Evolutionary conservation across 2,888 invertebrate genomes (phyloP), one percentile per base, ranked within the genome.

Genomic region (Amphipoea lucens): DNA sequence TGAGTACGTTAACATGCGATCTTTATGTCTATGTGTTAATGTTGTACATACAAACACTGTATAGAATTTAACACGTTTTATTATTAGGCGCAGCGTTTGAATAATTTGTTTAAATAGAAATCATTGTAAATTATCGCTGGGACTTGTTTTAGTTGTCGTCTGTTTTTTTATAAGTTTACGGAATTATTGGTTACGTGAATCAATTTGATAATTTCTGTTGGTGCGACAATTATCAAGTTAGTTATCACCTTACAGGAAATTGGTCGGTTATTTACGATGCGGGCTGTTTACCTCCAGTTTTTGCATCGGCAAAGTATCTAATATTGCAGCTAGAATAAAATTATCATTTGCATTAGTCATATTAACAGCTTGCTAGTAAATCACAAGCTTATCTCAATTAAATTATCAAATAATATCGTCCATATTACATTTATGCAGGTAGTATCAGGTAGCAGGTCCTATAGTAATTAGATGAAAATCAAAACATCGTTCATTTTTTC

Each of bases 11-110:
- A 88, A 81, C 88, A 79, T 85, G 86, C 84, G 76, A 86, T 85
- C 80, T 87, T 89, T 88, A 87, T 87, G 90, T 83, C 83, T 88
- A 69, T 86, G 88, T 86, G 85, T 84, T 83, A 83, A 82, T 82
- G 79, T 82, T 86, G 79, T 85, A 83, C 72, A 81, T 87, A 87
- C 84, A 85, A 85, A 85, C 84, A 88, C 71, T 73, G 78, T 79
- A 78, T 72, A 87, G 83, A 79, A 82, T 81, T 83, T 78, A 79
- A 76, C 82, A 79, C 78, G 76, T 83, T 81, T 76, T 78, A 87
- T 85, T 85, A 85, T 79, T 75, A 74, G 79, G 78, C 70, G 54
- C 29, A 73, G 80, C 76, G 74, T 79, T 86, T 78, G 82, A 85
- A 85, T 81, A 85, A 85, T 82, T 83, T 82, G 81, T 87, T 87